Evolutionary conservation across 2,113 vertebrate genomes (phyloP).

Genomic region (Campylorhamphus procurvoides): DNA sequence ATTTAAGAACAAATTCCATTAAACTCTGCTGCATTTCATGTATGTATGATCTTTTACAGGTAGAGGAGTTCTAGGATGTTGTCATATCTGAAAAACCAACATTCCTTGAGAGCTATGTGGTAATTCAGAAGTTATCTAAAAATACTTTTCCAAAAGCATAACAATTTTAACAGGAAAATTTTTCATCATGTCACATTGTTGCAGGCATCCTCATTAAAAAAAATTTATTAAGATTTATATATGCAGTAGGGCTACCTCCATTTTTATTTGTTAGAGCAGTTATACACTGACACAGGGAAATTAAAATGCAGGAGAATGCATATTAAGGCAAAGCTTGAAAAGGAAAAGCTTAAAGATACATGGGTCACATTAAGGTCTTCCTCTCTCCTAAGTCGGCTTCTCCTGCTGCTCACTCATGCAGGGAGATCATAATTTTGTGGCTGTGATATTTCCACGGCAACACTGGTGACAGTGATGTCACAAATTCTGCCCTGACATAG

Average conservation of each 20-base stretch:
- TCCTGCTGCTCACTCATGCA: conserved; percentile 56
- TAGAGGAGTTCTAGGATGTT: neutral
- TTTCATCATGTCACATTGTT: neutral
- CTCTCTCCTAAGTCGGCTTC: neutral
- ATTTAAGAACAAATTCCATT: neutral
- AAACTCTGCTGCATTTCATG: neutral
- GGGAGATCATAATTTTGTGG: conserved; percentile 48
- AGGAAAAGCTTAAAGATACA: conserved; percentile 1
- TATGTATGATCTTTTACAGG: neutral
- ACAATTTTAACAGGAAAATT: neutral
- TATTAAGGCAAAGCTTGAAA: neutral
- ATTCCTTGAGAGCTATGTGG: neutral
- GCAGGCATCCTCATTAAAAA: neutral
- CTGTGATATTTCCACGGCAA: conserved; percentile 62
- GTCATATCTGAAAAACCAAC: neutral
- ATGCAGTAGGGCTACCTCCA: neutral
- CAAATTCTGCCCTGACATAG: conserved; percentile 58
- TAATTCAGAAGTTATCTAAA: neutral
- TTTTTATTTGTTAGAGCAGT: neutral
- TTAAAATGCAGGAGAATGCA: neutral
- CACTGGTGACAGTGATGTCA: conserved; percentile 62
- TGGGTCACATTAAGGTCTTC: conserved; percentile 21
- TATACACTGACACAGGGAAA: neutral
- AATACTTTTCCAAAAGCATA: neutral
- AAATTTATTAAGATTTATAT: neutral